A percentile compares a stretch with the other conserved stretches of the same genome.
Evolutionary conservation across 2,888 invertebrate genomes (phyloP).

Genomic region (Pedicia rivosa): DNA sequence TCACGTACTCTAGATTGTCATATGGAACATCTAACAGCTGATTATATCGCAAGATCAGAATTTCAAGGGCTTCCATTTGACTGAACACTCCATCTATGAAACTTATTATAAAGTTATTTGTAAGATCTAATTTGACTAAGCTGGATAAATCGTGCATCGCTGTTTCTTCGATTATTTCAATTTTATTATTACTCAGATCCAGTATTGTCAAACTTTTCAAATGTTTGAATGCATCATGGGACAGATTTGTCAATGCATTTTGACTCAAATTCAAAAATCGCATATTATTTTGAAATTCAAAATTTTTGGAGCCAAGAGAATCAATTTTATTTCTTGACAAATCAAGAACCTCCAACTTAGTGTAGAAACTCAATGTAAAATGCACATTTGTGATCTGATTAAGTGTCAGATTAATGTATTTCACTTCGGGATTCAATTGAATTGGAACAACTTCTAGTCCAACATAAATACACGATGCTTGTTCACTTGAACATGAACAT

Average conservation of each 20-base stretch:
- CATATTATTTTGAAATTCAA: conserved; percentile 59
- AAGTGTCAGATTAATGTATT: conserved; percentile 65
- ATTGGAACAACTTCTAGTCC: conserved; percentile 74
- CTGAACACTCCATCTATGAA: conserved; percentile 55
- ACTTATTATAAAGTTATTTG: conserved; percentile 57
- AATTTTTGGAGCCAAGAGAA: conserved; percentile 65
- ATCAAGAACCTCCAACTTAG: conserved; percentile 62
- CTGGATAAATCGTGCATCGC: conserved; percentile 65
- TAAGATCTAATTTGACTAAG: conserved; percentile 56
- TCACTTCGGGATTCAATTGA: conserved; percentile 74
- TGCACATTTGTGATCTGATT: conserved; percentile 68
- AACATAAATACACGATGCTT: conserved; percentile 58
- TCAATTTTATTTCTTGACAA: conserved; percentile 67
- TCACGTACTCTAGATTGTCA: conserved; percentile 45
- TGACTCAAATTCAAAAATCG: conserved; percentile 58
- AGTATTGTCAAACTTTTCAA: conserved; percentile 47
- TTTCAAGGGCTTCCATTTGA: conserved; percentile 49
- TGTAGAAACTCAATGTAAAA: conserved; percentile 65
- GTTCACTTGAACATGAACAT: conserved; percentile 69
- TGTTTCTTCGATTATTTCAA: conserved; percentile 52
- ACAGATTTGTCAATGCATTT: conserved; percentile 53
- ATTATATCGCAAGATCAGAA: conserved; percentile 61
- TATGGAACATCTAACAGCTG: conserved; percentile 57
- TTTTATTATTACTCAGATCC: conserved; percentile 62
- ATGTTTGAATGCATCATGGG: conserved; percentile 62